phyloP scores from a whole-genome alignment of 2,888 invertebrate genomes.

The Laspeyria flexula region DNA sequence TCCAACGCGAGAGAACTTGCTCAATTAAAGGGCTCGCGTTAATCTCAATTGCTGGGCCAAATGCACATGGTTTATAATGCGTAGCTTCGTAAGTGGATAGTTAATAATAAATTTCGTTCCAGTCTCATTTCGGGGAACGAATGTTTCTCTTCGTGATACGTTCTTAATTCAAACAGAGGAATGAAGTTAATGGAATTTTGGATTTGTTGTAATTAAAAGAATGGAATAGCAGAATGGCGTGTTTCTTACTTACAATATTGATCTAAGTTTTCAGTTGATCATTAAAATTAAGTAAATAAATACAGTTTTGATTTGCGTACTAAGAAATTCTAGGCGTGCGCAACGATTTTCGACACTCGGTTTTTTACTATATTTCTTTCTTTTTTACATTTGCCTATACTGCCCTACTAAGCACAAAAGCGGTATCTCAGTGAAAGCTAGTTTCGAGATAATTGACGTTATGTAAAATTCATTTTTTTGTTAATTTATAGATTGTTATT shows the following conservation, averaged over 20 bases:
- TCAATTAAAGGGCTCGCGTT: slow-evolving; percentile 68
- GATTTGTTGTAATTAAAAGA: slow-evolving; percentile 10
- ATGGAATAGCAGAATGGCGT: slow-evolving; percentile 14
- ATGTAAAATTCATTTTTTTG: no score
- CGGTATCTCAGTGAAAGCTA: no score
- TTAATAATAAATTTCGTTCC: slow-evolving; percentile 33
- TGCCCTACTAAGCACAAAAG: no score
- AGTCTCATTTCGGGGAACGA: slow-evolving; percentile 5
- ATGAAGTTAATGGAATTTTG: slow-evolving; percentile 21
- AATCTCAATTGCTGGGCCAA: slow-evolving; percentile 62
- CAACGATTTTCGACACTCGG: no score
- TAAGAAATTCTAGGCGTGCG: no score
- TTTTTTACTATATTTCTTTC: no score
- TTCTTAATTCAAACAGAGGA: slow-evolving; percentile 25
- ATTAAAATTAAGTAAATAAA: no score
- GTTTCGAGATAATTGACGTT: no score
- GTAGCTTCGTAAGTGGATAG: slow-evolving; percentile 26
- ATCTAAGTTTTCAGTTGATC: neutral
- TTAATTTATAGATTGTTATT: no score
- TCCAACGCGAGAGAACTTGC: slow-evolving; percentile 51
- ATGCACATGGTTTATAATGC: slow-evolving; percentile 33
- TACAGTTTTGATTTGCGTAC: no score
- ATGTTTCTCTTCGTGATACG: slow-evolving; percentile 9
- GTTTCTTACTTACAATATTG: slow-evolving; percentile 2
- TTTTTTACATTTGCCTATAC: no score